Evolutionary conservation across 2,888 invertebrate genomes (phyloP), one percentile per base, ranked within the genome.

Genomic region (Tipula unca): DNA sequence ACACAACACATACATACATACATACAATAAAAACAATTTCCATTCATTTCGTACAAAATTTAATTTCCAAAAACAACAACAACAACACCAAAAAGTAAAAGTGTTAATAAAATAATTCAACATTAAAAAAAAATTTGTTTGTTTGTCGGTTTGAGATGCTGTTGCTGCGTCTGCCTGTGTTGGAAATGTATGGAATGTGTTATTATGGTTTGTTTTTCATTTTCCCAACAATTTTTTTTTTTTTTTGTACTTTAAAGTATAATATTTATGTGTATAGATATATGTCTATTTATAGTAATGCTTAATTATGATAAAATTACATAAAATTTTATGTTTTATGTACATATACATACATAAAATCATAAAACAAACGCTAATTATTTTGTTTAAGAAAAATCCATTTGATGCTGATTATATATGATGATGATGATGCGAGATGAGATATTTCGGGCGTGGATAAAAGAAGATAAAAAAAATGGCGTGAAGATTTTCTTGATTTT

Each of bases 31-130:
- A 14, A 69, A 69, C 69, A 25, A 69, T 69, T 69, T 69, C 14
- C 20, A 69, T 69, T 69, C 69, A 25, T 20, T 69, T 25, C 25
- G 69, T 69, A 25, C 10, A 69, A 69, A 69, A 69, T 69, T 69
- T 69, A 69, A 69, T 69, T 69, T 69, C 69, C 25, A 69, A 54
- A 54, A 54, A 69, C 69, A 69, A 69, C 69, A 54, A 69, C 69
- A 69, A 69, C 69, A 69, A 69, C 69, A 69, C 25, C 69, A 25
- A 69, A n/a, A 69, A 69, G 69, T 69, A 69, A 69, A 69, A 69
- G 69, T 69, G 69, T 69, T 69, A 69, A 69, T 69, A 69, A 69
- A 69, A 69, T 69, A 69, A 69, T 69, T 69, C 69, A 69, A 69
- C 69, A 69, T 69, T 69, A 69, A 69, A n/a, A 69, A 20, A 20